Conservation (phyloP, 2,888 invertebrate genomes). For the Tiphia femorata region DNA sequence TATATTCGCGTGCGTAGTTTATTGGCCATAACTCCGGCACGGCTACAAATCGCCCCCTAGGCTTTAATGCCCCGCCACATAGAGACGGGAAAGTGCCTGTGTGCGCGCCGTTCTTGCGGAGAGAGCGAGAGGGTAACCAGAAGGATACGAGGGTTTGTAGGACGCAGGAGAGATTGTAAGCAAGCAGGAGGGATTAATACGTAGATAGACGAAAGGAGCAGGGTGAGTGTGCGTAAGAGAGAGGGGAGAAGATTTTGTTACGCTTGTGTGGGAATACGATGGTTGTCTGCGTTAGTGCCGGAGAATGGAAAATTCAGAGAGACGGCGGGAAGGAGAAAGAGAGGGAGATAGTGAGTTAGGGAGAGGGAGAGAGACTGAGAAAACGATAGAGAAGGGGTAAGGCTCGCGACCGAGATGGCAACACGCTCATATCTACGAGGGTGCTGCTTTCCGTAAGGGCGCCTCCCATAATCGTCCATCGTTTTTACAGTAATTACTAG, state of each 20-base stretch:
- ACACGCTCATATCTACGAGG: background rate
- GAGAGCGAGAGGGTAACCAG: background rate
- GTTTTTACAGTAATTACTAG: constrained; percentile 57
- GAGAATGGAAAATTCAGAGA: constrained; percentile 3
- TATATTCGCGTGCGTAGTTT: constrained; percentile 61
- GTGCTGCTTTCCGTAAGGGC: constrained; percentile 4
- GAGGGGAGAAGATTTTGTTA: too few species aligned
- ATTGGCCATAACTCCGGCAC: constrained; percentile 61
- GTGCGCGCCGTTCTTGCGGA: background rate
- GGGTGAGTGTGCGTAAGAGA: too few species aligned
- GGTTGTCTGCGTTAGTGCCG: too few species aligned
- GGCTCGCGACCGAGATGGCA: background rate
- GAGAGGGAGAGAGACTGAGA: background rate
- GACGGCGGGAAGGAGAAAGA: background rate
- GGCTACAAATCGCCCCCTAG: constrained; percentile 57
- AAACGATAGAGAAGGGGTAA: too few species aligned
- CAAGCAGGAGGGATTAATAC: too few species aligned
- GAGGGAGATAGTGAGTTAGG: background rate
- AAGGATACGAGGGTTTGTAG: too few species aligned
- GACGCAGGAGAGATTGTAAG: too few species aligned
- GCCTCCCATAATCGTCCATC: constrained; percentile 48
- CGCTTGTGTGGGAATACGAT: too few species aligned
- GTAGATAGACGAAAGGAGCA: too few species aligned
- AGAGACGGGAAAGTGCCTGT: constrained; percentile 1
- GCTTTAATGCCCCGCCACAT: constrained; percentile 36